phyloP scores from a whole-genome alignment of 2,113 vertebrate genomes.

The Hemiprocne comata region DNA sequence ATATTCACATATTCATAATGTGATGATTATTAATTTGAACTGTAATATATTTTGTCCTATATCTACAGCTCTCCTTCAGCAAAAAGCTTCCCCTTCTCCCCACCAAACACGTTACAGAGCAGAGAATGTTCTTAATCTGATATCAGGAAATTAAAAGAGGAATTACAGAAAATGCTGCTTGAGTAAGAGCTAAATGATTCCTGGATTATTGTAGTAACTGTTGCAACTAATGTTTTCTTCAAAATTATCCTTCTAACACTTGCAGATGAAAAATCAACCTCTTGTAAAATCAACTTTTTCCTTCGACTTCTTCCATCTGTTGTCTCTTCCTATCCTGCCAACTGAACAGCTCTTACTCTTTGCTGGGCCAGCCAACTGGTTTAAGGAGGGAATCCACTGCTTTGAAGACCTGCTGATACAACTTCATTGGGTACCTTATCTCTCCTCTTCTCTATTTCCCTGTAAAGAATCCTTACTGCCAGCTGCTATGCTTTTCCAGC shows the following conservation, averaged over 20 bases:
- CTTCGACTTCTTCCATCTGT: neutral
- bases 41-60: neutral
- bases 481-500: neutral
- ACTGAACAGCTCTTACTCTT: neutral
- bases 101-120: neutral
- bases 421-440: neutral
- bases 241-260: neutral
- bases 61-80: neutral
- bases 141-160: neutral
- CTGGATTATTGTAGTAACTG: neutral
- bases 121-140: neutral
- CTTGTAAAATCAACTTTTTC: neutral
- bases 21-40: neutral
- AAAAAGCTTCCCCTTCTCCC: neutral
- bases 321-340: neutral
- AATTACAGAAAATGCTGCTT: neutral
- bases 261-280: neutral
- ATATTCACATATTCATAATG: neutral
- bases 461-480: neutral
- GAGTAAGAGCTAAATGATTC: neutral
- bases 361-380: neutral
- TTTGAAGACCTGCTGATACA: neutral
- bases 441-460: neutral
- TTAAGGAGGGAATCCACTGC: neutral
- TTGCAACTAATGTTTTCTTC: neutral